These are phyloP conservation scores for Agonopterix subpropinquella DNA, from an alignment of 2,888 invertebrate genomes.

Conservation along the genomic window DNA sequence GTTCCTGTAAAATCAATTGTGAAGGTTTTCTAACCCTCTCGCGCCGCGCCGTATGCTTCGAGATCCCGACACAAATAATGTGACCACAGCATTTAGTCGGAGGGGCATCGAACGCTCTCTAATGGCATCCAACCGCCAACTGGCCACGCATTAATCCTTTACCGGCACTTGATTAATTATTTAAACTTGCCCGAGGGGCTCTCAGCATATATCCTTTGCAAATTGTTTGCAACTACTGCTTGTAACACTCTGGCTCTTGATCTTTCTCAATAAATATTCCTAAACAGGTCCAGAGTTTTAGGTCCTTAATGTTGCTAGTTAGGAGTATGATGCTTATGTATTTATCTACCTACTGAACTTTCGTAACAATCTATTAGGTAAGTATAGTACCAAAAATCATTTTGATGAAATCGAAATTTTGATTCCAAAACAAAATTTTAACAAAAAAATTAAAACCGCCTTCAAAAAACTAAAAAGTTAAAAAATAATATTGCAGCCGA, in stretches of 20 bases:
- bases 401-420: too few relatives aligned
- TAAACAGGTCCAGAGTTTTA: too few relatives aligned
- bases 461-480: too few relatives aligned
- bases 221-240: constrained; percentile 50
- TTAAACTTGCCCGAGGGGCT: constrained; percentile 59
- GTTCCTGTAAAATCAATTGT: constrained; percentile 5
- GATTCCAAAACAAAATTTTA: too few relatives aligned
- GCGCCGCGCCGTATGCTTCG: constrained; percentile 25
- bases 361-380: too few relatives aligned
- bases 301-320: too few relatives aligned
- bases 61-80: constrained; percentile 49
- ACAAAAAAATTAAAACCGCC: too few relatives aligned
- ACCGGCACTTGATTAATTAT: constrained; percentile 72
- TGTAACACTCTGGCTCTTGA: constrained; percentile 10
- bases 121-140: constrained; percentile 71
- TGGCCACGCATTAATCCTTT: constrained; percentile 74
- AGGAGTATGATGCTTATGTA: too few relatives aligned
- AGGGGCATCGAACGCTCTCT: constrained; percentile 64
- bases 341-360: too few relatives aligned
- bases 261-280: not conserved
- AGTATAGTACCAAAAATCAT: too few relatives aligned
- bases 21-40: constrained; percentile 22
- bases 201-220: constrained; percentile 46
- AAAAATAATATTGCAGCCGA: too few relatives aligned
- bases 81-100: constrained; percentile 63